A percentile compares a stretch with the other conserved stretches of the same genome.
phyloP scores from a whole-genome alignment of 2,888 invertebrate species.

The Crossocerus cetratus region DNA sequence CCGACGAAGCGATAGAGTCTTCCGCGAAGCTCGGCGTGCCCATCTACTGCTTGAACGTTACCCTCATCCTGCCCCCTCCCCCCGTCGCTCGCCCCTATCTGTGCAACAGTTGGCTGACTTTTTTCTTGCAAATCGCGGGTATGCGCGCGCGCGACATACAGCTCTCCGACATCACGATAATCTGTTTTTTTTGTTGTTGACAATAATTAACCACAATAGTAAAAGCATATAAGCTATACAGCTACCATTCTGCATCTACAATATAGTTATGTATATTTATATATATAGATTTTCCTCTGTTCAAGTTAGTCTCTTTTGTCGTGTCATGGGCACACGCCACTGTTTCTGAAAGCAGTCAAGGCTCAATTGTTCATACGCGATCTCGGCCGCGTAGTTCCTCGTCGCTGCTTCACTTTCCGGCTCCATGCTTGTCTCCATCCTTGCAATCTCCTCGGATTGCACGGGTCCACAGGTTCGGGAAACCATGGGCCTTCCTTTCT shows the following conservation, averaged over 20 bases:
- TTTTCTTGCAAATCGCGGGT: not conserved
- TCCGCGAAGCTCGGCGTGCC: not conserved
- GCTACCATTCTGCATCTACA: constrained; percentile 74
- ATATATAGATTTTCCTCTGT: constrained; percentile 41
- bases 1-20: not conserved
- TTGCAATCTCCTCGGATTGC: too few relatives aligned
- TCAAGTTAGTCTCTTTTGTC: constrained; percentile 36
- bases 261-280: constrained; percentile 62
- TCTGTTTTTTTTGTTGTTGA: constrained; percentile 51
- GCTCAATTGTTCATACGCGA: constrained; percentile 32
- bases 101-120: not conserved
- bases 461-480: too few relatives aligned
- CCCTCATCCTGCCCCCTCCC: not conserved
- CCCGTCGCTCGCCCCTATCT: not conserved
- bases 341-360: constrained; percentile 42
- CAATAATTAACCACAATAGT: constrained; percentile 74
- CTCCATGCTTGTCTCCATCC: not conserved
- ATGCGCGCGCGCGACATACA: constrained; percentile 22
- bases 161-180: constrained; percentile 58
- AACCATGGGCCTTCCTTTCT: too few relatives aligned
- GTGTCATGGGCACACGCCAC: constrained; percentile 39
- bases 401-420: not conserved
- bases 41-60: not conserved
- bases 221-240: constrained; percentile 76
- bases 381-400: not conserved